Base-by-base conservation (phyloP, 2,113 vertebrate genomes). In the Lepus timidus region DNA sequence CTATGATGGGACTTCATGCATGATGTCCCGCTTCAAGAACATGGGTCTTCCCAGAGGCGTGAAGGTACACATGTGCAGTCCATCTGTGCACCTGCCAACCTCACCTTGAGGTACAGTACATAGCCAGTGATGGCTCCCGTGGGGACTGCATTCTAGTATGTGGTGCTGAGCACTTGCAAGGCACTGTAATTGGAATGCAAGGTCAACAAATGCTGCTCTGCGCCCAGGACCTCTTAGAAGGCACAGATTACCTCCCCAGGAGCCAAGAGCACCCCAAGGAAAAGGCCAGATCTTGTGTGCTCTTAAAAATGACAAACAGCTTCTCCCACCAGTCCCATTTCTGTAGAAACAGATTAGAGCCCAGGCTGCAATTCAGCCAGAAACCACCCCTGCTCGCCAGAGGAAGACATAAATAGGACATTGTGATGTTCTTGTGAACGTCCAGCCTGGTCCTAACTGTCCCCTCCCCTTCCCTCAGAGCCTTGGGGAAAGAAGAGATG, bases 131-230 rank as follows among this genome's bases (percentile, higher is more conserved):
- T 0, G 64, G 94, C 70, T 70, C 82, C 70, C 74, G 0, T 1
- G 76, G 93, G 58, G 78, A 27, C 76, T 73, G 33, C 67, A 51
- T 52, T 83, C 87, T 52, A 25, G 0, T 4, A 9, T 44, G n/a
- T 20, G 58, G 74, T 67, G 78, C 19, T 64, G 90, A 93, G 88
- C 49, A 67, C 76, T 76, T 85, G 90, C 92, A 96, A 97, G 97
- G 96, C 96, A 97, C 97, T 96, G 20, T 64, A 79, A 85, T 67
- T 88, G 84, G 92, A 92, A 90, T 79, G 62, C 93, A 96, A 96
- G 85, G 92, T 87, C 83, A 95, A 86, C 88, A 86, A 67, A 78
- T 73, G 82, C 85, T 75, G 92, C 89, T 83, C 95, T 94, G 90
- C 80, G 86, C 92, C 88, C 1, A 6, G 88, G 74, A 78, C 58